phyloP scores from a whole-genome alignment of 1,140 invertebrate genomes.

The Carposina sasakii region DNA sequence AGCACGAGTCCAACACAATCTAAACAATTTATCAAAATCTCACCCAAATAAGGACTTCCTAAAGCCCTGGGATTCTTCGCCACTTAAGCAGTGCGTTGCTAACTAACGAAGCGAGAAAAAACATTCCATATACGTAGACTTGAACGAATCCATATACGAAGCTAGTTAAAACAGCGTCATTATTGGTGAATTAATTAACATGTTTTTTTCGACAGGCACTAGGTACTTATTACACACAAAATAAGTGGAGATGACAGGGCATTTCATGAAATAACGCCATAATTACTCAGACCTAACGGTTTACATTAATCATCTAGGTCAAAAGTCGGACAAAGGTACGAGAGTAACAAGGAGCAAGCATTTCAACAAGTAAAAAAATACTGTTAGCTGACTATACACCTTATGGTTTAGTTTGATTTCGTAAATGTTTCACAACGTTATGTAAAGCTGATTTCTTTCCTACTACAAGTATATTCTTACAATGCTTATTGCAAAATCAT shows the following conservation, averaged over 20 bases:
- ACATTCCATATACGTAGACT: conserved; percentile 3
- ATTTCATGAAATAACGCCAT: conserved; percentile 61
- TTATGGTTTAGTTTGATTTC: no score
- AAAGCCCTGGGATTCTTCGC: conserved; percentile 35
- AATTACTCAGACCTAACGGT: conserved; percentile 61
- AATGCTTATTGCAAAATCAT: no score
- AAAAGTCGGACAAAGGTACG: no score
- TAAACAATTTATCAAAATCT: conserved; percentile 67
- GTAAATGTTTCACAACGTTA: no score
- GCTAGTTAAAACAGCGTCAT: conserved; percentile 7
- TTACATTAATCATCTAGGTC: conserved; percentile 65
- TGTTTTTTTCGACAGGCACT: no score
- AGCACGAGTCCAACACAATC: conserved; percentile 47
- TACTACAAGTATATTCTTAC: no score
- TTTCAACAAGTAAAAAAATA: no score
- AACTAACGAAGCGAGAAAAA: conserved; percentile 15
- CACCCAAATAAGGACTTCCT: conserved; percentile 62
- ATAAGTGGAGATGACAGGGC: conserved; percentile 29
- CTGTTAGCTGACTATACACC: no score
- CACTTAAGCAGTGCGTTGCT: conserved; percentile 11
- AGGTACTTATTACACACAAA: conserved; percentile 37
- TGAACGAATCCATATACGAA: not conserved
- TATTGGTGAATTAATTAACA: no score
- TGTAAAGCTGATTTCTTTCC: no score
- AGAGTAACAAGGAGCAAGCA: no score